These are phyloP conservation scores for Macaria notata DNA, from an alignment of 2,888 invertebrate genomes.

Conservation along the genomic window DNA sequence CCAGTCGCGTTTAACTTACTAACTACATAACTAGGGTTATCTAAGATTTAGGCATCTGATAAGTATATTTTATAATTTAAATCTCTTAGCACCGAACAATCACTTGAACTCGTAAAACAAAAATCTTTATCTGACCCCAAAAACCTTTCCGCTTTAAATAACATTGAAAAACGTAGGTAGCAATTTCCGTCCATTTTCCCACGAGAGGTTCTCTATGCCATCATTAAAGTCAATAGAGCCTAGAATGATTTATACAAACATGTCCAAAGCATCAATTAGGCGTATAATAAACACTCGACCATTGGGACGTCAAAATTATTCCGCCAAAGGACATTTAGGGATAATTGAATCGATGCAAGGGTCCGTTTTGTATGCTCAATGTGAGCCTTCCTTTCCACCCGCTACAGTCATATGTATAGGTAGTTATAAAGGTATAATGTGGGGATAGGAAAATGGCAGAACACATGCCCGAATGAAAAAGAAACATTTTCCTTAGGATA, in stretches of 20 bases:
- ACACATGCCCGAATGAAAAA: constrained; percentile 5
- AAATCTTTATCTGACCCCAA: too few relatives aligned
- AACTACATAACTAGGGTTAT: too few relatives aligned
- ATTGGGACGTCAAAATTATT: constrained; percentile 26
- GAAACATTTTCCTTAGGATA: not conserved
- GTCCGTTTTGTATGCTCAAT: constrained; percentile 30
- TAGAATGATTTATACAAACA: constrained; percentile 26
- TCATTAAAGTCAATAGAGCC: constrained; percentile 1
- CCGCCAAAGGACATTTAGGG: constrained; percentile 24
- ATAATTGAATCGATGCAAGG: constrained; percentile 33
- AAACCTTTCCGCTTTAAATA: too few relatives aligned
- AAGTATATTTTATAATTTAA: too few relatives aligned
- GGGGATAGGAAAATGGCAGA: constrained; percentile 4
- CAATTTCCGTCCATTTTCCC: too few relatives aligned
- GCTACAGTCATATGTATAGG: constrained; percentile 5
- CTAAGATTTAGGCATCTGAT: too few relatives aligned
- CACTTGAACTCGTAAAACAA: too few relatives aligned
- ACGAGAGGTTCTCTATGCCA: not conserved
- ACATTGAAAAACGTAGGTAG: too few relatives aligned
- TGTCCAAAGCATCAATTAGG: constrained; percentile 32
- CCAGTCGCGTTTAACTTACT: too few relatives aligned
- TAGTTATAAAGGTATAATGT: constrained; percentile 11
- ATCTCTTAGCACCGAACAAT: too few relatives aligned
- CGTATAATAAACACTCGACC: constrained; percentile 21
- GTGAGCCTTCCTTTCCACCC: constrained; percentile 29